Base-by-base conservation (phyloP, 2,113 vertebrate genomes). In the Phyllostomus hastatus region DNA sequence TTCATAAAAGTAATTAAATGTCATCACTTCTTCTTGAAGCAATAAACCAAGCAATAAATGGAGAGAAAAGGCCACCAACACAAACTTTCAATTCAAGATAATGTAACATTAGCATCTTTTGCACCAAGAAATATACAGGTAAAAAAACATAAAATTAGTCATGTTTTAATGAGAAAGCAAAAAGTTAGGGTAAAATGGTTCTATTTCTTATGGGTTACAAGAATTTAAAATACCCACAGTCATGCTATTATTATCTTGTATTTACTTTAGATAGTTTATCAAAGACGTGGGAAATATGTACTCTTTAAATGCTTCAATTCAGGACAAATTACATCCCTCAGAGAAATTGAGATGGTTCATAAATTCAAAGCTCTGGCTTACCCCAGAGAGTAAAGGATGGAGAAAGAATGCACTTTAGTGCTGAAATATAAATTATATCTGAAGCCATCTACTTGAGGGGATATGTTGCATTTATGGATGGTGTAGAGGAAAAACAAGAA, bases 1-100 rank as follows among this genome's bases (percentile, higher is more conserved):
- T 98, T 98, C 95, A 96, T 97, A 94, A 97, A 98, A 97, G 80
- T 95, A 97, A 98, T 98, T 96, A 98, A 98, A 97, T 5, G 97
- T 83, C 93, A 97, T 90, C 73, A 48, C 81, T 97, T 96, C 92
- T 89, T 97, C 43, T 94, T 98, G 88, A 91, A 84, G 35, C 10
- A 98, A 94, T 66, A 97, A 98, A 15, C 28, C 94, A 97, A 98
- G 46, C 80, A 97, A 95, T 94, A 97, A 97, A 96, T 95, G 50
- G 57, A 90, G 35, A 76, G 35, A 86, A 95, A 95, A 93, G 57
- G 7, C 22, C 88, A 79, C 26, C n/a, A 76, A 66, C 43, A 96
- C 95, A 96, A 89, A 88, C 24, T 61, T 97, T 97, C 83, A 86
- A 89, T 97, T 96, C 1, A 12, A 10, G 5, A 24, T 83, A 94